Evolutionary conservation across 2,113 vertebrate genomes (phyloP).

Genomic region (Oryzias javanicus): DNA sequence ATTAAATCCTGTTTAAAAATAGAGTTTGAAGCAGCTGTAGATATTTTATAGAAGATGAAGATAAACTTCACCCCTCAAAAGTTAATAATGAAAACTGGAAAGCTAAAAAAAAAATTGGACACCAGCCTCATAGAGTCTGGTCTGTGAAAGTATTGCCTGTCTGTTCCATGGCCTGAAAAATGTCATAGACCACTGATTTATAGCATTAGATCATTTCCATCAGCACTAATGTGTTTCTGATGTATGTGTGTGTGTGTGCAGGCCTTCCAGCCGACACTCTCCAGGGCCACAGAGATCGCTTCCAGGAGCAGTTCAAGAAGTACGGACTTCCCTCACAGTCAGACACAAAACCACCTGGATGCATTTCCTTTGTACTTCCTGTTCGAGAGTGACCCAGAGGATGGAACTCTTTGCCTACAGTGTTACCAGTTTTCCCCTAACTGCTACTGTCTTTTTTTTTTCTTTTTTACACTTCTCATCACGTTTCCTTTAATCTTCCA

Average conservation of each 20-base stretch:
- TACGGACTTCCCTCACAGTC: slow-evolving; percentile 64
- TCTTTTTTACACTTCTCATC: neutral
- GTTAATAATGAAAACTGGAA: too few species aligned
- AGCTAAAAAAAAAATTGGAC: too few species aligned
- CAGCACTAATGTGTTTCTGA: slow-evolving; percentile 9
- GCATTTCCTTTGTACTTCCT: slow-evolving; percentile 8
- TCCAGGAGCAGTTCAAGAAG: slow-evolving; percentile 98
- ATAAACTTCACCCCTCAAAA: too few species aligned
- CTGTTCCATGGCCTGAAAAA: too few species aligned
- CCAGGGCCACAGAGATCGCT: slow-evolving; percentile 96
- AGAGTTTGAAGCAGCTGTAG: too few species aligned
- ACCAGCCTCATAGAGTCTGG: too few species aligned
- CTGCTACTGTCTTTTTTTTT: neutral
- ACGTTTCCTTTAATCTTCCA: neutral
- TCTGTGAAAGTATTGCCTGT: too few species aligned
- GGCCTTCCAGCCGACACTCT: slow-evolving; percentile 96
- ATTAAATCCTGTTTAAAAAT: too few species aligned
- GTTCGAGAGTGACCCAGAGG: neutral
- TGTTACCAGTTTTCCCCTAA: neutral
- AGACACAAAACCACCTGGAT: slow-evolving; percentile 12
- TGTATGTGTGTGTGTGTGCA: slow-evolving; percentile 53
- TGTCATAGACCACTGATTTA: neutral
- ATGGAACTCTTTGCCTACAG: slow-evolving; percentile 1
- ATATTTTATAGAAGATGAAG: too few species aligned
- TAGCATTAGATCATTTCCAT: neutral